These are phyloP conservation scores for Helicoverpa armigera DNA, from an alignment of 1,140 invertebrate genomes.

Conservation along the genomic window DNA sequence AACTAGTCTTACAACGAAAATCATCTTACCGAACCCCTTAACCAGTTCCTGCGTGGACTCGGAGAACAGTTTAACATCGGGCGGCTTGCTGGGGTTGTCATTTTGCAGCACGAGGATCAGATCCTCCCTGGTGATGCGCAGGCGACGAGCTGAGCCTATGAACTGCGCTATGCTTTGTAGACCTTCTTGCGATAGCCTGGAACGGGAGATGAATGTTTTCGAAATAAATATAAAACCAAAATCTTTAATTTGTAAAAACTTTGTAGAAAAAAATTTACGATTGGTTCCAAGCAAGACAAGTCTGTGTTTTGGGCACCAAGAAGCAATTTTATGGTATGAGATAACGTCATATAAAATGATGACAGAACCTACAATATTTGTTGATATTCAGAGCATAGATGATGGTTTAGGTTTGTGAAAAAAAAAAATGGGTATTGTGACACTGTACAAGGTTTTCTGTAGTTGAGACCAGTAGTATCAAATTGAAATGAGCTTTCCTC, in stretches of 20 bases:
- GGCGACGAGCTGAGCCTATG: constrained; percentile 88
- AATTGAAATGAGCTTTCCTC: too few relatives aligned
- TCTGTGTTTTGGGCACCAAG: too few relatives aligned
- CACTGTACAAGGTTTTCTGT: background rate
- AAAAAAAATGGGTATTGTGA: background rate
- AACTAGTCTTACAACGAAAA: too few relatives aligned
- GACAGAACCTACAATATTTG: too few relatives aligned
- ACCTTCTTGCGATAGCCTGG: constrained; percentile 91
- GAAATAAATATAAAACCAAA: too few relatives aligned
- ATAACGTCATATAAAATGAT: too few relatives aligned
- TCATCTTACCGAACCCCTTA: constrained; percentile 88
- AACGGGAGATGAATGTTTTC: constrained; percentile 48
- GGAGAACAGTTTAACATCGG: constrained; percentile 89
- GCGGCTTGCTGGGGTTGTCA: constrained; percentile 91
- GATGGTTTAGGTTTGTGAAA: too few relatives aligned
- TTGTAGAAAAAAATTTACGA: too few relatives aligned
- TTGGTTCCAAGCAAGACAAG: too few relatives aligned
- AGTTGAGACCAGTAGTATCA: background rate
- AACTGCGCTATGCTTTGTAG: constrained; percentile 89
- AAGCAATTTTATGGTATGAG: too few relatives aligned
- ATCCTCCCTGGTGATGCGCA: constrained; percentile 92
- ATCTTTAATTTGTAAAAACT: too few relatives aligned
- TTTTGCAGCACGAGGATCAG: constrained; percentile 92
- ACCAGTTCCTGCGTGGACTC: constrained; percentile 89
- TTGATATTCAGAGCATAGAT: too few relatives aligned